Evolutionary conservation across 2,797 vertebrate species (phyloP), one percentile per base, ranked within the genome.

Genomic region (Coregonus sp.): DNA sequence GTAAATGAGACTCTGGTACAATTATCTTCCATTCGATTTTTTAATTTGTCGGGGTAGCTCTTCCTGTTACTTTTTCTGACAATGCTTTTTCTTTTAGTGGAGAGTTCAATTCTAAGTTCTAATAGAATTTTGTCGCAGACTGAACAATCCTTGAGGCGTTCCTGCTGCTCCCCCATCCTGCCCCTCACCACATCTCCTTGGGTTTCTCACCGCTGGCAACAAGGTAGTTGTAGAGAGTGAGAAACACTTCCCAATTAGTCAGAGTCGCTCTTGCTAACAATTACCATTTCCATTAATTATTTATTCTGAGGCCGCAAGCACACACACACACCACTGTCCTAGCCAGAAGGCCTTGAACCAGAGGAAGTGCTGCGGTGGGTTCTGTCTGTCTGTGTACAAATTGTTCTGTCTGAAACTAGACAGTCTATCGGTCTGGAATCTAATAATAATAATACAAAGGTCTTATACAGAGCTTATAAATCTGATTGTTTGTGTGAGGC

Each of bases 251-350:
- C 82, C 86, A 92, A 93, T 93, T 92, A 92, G 88, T 86, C 82
- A 7, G 59, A 88, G 90, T 88, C 85, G 86, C 86, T 89, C 90
- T 87, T 89, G 86, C 90, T 92, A 92, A 93, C 90, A 90, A 91
- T 91, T 90, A 87, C 91, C 90, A 87, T 93, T 91, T 85, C 79
- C 87, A 92, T 94, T 84, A 92, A 93, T 95, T 92, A 94, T 94
- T 93, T 91, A 94, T 93, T 90, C 78, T 67, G 85, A 89, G 87
- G 86, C 87, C 37, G 68, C 61, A 18, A 5, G 2, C 6, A 61
- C 18, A 56, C 54, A 16, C 47, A 14, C 25, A 29, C 47, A 86
- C 69, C 75, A 72, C 78, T 80, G 80, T 87, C 76, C 78, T 77
- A 65, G 89, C 84, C 86, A 89, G 80, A 59, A 72, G 81, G 79